Evolutionary conservation across 2,113 vertebrate genomes (phyloP).

Genomic region (Dipodomys spectabilis): DNA sequence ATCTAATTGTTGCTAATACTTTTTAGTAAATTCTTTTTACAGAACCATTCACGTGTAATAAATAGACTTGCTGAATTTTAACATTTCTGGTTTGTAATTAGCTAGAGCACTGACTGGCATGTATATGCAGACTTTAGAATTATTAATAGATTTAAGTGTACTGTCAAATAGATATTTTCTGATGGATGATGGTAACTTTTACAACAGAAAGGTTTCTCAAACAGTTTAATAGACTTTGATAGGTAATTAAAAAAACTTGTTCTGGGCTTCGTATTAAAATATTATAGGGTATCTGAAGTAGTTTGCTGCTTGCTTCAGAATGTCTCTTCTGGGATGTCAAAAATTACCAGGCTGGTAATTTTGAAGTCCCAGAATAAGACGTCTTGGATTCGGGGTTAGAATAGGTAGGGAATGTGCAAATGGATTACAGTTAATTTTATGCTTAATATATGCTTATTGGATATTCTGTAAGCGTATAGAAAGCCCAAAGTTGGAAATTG

Average conservation of each 20-base stretch:
- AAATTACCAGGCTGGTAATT: constrained; percentile 39
- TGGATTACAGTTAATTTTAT: constrained; percentile 44
- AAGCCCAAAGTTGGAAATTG: constrained; percentile 11
- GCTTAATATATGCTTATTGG: constrained; percentile 7
- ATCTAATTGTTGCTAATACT: constrained; percentile 63
- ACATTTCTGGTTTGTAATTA: constrained; percentile 65
- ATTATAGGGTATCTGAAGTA: constrained; percentile 32
- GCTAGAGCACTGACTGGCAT: constrained; percentile 50
- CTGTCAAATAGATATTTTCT: constrained; percentile 60
- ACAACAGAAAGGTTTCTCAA: constrained; percentile 35
- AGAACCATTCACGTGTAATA: constrained; percentile 65
- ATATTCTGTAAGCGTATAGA: background rate
- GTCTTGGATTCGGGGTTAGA: constrained; percentile 31
- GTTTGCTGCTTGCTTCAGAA: constrained; percentile 56
- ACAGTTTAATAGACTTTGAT: constrained; percentile 56
- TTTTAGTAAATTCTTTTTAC: constrained; percentile 62
- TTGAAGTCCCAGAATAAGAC: constrained; percentile 57
- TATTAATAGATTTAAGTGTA: constrained; percentile 56
- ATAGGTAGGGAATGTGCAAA: constrained; percentile 39
- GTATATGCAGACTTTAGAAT: constrained; percentile 53
- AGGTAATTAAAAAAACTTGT: constrained; percentile 58
- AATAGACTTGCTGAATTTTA: constrained; percentile 66
- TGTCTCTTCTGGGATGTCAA: constrained; percentile 56
- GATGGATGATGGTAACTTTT: constrained; percentile 45
- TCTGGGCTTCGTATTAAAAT: constrained; percentile 46